Conservation (phyloP, 2,797 vertebrate genomes). For the Thunnus albacares region DNA sequence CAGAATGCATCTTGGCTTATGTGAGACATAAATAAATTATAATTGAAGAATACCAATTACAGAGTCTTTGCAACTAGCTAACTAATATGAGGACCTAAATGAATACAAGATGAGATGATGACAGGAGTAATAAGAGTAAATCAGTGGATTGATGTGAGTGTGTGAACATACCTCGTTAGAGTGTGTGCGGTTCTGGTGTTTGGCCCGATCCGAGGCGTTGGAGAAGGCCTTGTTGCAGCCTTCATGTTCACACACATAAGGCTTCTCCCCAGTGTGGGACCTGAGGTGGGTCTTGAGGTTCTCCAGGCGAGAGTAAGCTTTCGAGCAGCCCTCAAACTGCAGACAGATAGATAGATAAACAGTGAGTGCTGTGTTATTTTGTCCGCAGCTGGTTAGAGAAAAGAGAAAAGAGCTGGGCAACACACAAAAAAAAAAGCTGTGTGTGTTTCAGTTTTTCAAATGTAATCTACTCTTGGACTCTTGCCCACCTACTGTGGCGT, state of each 20-base stretch:
- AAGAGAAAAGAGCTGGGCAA: constrained; percentile 31
- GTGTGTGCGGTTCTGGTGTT: constrained; percentile 99
- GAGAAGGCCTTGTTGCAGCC: constrained; percentile 99
- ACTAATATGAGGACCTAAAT: no score
- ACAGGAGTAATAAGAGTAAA: background rate
- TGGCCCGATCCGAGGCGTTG: constrained; percentile 97
- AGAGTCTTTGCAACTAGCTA: background rate
- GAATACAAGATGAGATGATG: background rate
- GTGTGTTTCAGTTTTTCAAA: constrained; percentile 52
- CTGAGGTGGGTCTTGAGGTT: constrained; percentile 99
- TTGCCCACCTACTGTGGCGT: constrained; percentile 64
- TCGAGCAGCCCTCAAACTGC: constrained; percentile 97
- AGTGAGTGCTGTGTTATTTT: constrained; percentile 30
- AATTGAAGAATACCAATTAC: background rate
- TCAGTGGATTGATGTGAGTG: background rate
- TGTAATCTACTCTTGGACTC: constrained; percentile 57
- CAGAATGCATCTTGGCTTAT: background rate
- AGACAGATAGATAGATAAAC: constrained; percentile 58
- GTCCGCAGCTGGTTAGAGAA: constrained; percentile 53
- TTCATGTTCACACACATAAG: constrained; percentile 98
- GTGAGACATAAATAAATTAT: background rate
- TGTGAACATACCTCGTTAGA: constrained; percentile 93
- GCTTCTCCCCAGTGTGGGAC: constrained; percentile 99
- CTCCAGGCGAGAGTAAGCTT: constrained; percentile 98
- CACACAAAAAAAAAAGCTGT: constrained; percentile 28